These are phyloP conservation scores for Etheostoma perlongum DNA, from an alignment of 2,797 vertebrate species.

Conservation along the genomic window DNA sequence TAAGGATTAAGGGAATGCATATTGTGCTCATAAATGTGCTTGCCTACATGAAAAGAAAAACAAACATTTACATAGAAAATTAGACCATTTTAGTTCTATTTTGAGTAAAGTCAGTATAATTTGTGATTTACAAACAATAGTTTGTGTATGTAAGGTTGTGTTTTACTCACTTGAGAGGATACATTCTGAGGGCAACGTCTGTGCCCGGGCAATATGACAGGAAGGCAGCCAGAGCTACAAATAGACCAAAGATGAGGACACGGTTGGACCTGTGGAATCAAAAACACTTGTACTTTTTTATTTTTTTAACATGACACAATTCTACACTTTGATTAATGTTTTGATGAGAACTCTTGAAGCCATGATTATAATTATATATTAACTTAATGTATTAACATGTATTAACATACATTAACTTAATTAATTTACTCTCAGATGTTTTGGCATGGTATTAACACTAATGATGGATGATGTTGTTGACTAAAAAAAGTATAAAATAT, in stretches of 20 bases:
- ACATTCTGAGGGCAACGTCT: conserved; percentile 96
- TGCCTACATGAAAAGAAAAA: not conserved
- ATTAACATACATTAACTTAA: too few relatives aligned
- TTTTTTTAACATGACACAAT: not conserved
- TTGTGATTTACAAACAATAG: not conserved
- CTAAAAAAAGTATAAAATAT: too few relatives aligned
- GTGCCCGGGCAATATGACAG: conserved; percentile 96
- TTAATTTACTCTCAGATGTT: not conserved
- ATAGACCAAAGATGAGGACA: conserved; percentile 96
- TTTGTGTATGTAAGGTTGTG: not conserved
- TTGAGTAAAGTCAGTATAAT: not conserved
- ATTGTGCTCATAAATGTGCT: conserved; percentile 6
- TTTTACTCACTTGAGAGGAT: conserved; percentile 93
- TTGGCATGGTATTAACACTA: too few relatives aligned
- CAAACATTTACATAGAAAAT: not conserved
- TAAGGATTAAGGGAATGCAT: conserved; percentile 1
- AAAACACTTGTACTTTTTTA: not conserved
- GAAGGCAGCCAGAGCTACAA: conserved; percentile 95
- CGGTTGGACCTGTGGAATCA: conserved; percentile 87
- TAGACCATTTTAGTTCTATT: not conserved
- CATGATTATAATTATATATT: not conserved
- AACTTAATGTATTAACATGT: too few relatives aligned
- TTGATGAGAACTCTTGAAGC: not conserved
- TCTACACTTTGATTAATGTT: not conserved
- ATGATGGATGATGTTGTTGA: too few relatives aligned